These are phyloP conservation scores for Henricia sp. DNA, from an alignment of 53 echinoderm and acorn worm genomes.

Conservation along the genomic window DNA sequence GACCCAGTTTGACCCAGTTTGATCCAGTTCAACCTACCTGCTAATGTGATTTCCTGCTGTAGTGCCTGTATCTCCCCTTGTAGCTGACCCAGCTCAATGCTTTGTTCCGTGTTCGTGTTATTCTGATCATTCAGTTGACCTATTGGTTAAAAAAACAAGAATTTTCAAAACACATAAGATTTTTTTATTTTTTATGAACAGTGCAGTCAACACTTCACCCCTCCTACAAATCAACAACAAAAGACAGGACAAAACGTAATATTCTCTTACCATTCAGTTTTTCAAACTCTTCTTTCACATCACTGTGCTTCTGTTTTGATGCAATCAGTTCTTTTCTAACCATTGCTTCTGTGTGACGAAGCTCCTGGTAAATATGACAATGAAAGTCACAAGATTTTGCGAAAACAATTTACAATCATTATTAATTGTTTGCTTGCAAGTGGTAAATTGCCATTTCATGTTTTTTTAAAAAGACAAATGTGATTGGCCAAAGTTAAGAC, in stretches of 20 bases:
- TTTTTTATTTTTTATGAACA: too few species aligned
- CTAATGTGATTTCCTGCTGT: constrained; percentile 76
- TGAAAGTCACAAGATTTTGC: too few species aligned
- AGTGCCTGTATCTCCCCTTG: constrained; percentile 71
- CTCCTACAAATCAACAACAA: too few species aligned
- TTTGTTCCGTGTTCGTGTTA: constrained; percentile 82
- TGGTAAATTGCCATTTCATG: too few species aligned
- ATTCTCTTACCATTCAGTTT: constrained; percentile 77
- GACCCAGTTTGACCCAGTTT: too few species aligned
- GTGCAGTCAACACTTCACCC: too few species aligned
- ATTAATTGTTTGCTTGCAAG: too few species aligned
- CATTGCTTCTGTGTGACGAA: constrained; percentile 66
- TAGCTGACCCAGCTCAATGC: constrained; percentile 73
- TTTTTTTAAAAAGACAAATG: too few species aligned
- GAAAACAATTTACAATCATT: too few species aligned
- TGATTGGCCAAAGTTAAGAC: too few species aligned
- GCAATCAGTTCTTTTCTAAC: constrained; percentile 71
- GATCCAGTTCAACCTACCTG: constrained; percentile 86
- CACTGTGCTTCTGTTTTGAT: constrained; percentile 74
- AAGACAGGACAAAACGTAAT: too few species aligned
- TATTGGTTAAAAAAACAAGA: constrained; percentile 22
- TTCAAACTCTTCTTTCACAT: constrained; percentile 71
- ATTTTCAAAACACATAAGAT: too few species aligned
- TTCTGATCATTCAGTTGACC: constrained; percentile 71
- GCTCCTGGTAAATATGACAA: constrained; percentile 75